Base-by-base conservation (phyloP, 1,140 invertebrate species). In the Bombus confusus region DNA sequence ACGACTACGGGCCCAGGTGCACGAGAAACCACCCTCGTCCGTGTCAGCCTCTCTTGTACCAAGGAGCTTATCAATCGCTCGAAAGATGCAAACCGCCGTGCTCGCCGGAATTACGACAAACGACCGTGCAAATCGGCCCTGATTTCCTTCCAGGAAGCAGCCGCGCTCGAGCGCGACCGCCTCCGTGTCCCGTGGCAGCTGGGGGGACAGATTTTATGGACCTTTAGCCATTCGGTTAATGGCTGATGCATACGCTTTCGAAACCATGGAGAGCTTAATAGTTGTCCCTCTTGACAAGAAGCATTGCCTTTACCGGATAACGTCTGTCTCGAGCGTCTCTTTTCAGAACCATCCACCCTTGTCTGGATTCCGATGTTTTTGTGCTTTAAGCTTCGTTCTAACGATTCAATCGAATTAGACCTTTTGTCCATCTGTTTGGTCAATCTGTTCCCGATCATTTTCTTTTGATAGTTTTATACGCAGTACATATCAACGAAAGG, bases 1-100 rank as follows among this genome's bases (percentile, higher is more conserved):
- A 91, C 88, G 88, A 88, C 62, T 64, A 10, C 41, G 25, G 79
- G 80, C 83, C 77, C 89, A 91, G 89, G 88, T 91, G 89, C 43
- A 31, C 8, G n/a, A 12, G 37, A 37, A 59, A 79, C 52, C 72
- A 47, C 77, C 47, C 52, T 71, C 76, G 10, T 22, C 57, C 64
- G 15, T 43, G 80, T 85, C 88, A 78, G 66, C 62, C 62, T 82
- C 88, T 87, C 85, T 87, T 90, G 88, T 82, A 83, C 79, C 82
- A 68, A 82, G 86, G 52, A 89, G 89, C 88, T 90, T 90, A 90
- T 90, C 89, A 90, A 90, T 90, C 89, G 89, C 6, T 39, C 66
- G 85, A 31, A n/a, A n/a, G 86, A 89, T 66, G 81, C 84, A 64
- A 80, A 77, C 34, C 76, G 69, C 47, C 73, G 71, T 41, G 73